phyloP scores from a whole-genome alignment of 2,888 invertebrate genomes.

The Dorcus hopei region DNA sequence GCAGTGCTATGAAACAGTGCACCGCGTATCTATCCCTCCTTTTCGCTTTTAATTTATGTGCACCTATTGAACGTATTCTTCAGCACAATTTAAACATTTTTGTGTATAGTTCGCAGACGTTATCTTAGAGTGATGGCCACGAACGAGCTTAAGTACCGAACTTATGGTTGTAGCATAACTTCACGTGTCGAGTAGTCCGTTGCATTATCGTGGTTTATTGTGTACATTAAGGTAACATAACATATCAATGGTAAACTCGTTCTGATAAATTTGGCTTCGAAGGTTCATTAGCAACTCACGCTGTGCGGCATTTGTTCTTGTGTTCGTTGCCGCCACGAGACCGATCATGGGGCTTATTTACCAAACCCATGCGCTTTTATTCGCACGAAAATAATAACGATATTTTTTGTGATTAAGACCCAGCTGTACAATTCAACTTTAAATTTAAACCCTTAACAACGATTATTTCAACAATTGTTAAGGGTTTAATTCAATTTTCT shows the following conservation, averaged over 20 bases:
- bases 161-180: conserved; percentile 26
- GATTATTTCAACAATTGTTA: too few relatives aligned
- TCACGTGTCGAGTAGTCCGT: conserved; percentile 25
- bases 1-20: too few relatives aligned
- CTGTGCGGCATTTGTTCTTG: conserved; percentile 26
- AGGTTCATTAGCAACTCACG: conserved; percentile 38
- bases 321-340: conserved; percentile 21
- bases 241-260: conserved; percentile 36
- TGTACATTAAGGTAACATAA: conserved; percentile 29
- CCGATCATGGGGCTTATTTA: conserved; percentile 22
- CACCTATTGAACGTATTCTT: background rate
- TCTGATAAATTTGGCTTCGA: conserved; percentile 39
- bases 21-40: background rate
- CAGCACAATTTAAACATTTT: background rate
- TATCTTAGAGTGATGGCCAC: conserved; percentile 4
- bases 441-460: too few relatives aligned
- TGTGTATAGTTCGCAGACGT: conserved; percentile 3
- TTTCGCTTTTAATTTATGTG: background rate
- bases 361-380: conserved; percentile 20
- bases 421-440: too few relatives aligned
- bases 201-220: conserved; percentile 41
- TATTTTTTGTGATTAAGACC: background rate
- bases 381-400: conserved; percentile 18
- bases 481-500: too few relatives aligned
- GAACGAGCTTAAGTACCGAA: conserved; percentile 6